Evolutionary conservation across 2,797 vertebrate genomes (phyloP), one percentile per base, ranked within the genome.

Genomic region (Melanotaenia trifasciata): DNA sequence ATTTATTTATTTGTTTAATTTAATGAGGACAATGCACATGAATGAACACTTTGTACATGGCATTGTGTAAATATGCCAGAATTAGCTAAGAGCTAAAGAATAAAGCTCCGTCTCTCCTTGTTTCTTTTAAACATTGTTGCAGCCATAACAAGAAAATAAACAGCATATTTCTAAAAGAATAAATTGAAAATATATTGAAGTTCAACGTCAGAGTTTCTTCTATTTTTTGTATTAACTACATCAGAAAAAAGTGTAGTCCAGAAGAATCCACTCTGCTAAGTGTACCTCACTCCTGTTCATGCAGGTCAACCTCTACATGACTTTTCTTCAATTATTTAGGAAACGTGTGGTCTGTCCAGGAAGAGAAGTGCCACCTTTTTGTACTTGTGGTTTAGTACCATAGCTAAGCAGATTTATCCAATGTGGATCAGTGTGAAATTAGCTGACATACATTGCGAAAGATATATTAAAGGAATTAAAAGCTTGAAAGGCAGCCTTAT

Each of bases 401-500:
- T 64, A 51, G 78, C 36, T 66, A 64, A 84, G 81, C 33, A 59
- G 72, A 72, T 75, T 76, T 13, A 58, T 81, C 75, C 61, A 54
- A 2, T 45, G 66, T 59, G 60, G 64, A 76, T 66, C 54, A 20
- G 53, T 71, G 58, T 68, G 38, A 70, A 81, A 76, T 70, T 67
- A 45, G 60, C 78, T 69, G 61, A 79, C 58, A 36, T 73, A 64
- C 43, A 67, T 58, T 67, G 50, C 57, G 69, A 88, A 77, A 51
- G 67, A 82, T 74, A 28, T 74, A 86, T 88, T 83, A 74, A 81
- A 88, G 50, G 80, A 78, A 87, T 90, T 87, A 84, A 78, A 84
- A 57, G 47, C 72, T 70, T 75, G 56, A 74, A 68, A 72, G 63
- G 67, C 60, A 67, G 72, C 61, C 64, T 87, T 73, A 72, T 80